Evolutionary conservation across 2,113 vertebrate species (phyloP).

Genomic region (Spea bombifrons): DNA sequence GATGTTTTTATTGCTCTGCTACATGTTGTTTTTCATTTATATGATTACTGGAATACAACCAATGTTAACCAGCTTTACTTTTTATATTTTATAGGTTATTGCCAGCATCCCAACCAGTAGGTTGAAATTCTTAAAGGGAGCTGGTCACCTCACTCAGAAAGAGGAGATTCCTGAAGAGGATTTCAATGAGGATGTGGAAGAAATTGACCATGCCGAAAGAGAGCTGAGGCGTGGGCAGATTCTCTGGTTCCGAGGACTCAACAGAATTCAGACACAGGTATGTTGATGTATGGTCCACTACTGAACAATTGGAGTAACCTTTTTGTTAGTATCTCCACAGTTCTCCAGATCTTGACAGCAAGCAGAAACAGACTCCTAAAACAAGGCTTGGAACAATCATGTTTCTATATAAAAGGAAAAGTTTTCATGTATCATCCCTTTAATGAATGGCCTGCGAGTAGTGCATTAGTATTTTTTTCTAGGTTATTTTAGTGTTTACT

Average conservation of each 20-base stretch:
- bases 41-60: not conserved
- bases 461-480: too few species aligned
- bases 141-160: conserved; percentile 87
- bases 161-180: conserved; percentile 92
- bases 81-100: conserved; percentile 75
- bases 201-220: conserved; percentile 94
- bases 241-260: conserved; percentile 97
- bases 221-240: conserved; percentile 95
- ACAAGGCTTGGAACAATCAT: not conserved
- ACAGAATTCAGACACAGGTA: conserved; percentile 98
- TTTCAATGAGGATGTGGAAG: conserved; percentile 89
- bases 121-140: conserved; percentile 90
- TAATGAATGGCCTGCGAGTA: too few species aligned
- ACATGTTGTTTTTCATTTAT: not conserved
- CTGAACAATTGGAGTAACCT: not conserved
- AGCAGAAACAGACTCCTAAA: not conserved
- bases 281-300: conserved; percentile 13
- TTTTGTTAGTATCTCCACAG: not conserved
- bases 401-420: not conserved
- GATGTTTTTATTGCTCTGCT: not conserved
- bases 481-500: too few species aligned
- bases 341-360: not conserved
- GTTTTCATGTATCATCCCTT: too few species aligned
- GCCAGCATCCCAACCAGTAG: conserved; percentile 88
- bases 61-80: too few species aligned